phyloP scores from a whole-genome alignment of 2,113 vertebrate genomes.

The Microcebus lehilahytsara region DNA sequence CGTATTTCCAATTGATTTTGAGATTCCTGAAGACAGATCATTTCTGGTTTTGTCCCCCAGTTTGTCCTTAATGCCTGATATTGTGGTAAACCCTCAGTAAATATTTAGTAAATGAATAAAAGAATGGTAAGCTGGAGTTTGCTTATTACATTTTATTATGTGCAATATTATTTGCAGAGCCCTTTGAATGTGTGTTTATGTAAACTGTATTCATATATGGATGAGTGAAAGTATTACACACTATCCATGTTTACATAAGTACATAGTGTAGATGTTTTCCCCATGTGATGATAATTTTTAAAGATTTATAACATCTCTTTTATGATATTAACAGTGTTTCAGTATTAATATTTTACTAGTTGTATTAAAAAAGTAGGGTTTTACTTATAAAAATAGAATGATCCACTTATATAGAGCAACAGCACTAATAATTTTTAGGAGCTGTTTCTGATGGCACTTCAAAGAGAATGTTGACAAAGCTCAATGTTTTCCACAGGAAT shows the following conservation, averaged over 20 bases:
- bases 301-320: not conserved
- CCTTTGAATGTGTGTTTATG: not conserved
- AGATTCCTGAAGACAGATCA: not conserved
- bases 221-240: not conserved
- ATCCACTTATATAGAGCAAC: not conserved
- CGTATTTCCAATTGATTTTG: not conserved
- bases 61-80: not conserved
- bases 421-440: not conserved
- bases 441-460: slow-evolving; percentile 1
- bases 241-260: not conserved
- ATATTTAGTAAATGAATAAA: slow-evolving; percentile 16
- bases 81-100: not conserved
- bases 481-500: not conserved
- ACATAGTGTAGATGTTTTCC: not conserved
- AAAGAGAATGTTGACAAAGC: not conserved
- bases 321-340: not conserved
- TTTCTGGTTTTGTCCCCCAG: not conserved
- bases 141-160: not conserved
- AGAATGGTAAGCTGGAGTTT: not conserved
- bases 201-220: not conserved
- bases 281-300: not conserved
- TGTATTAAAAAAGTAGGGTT: not conserved
- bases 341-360: not conserved
- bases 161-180: not conserved
- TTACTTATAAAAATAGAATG: not conserved